Evolutionary conservation across 2,797 vertebrate genomes (phyloP).

Genomic region (Lagodon rhomboides): DNA sequence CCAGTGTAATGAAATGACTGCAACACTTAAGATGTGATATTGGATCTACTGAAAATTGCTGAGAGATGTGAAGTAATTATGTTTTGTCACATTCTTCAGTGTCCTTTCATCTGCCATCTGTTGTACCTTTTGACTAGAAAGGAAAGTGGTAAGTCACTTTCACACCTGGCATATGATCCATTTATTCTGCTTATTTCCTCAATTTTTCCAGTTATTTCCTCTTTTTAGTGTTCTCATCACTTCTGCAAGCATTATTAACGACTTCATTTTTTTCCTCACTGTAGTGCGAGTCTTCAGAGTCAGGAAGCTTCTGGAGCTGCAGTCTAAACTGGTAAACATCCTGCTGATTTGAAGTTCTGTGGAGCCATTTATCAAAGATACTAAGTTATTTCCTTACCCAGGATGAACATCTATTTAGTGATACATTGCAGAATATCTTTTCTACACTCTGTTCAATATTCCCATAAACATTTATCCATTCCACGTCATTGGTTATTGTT

Average conservation of each 20-base stretch:
- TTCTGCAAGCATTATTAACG: conserved; percentile 18
- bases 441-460: neutral
- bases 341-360: conserved; percentile 6
- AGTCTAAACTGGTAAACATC: conserved; percentile 90
- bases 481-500: conserved; percentile 2
- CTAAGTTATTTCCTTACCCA: neutral
- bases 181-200: neutral
- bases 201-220: neutral
- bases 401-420: neutral
- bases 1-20: neutral
- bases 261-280: conserved; percentile 30
- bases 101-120: conserved; percentile 92
- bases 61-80: neutral
- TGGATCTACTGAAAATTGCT: conserved; percentile 1
- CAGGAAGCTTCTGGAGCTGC: conserved; percentile 91
- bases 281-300: conserved; percentile 93
- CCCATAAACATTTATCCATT: neutral
- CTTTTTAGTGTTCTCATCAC: neutral
- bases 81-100: conserved; percentile 82
- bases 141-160: conserved; percentile 89
- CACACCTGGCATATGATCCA: neutral
- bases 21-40: neutral
- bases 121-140: conserved; percentile 94
- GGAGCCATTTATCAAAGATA: conserved; percentile 23
- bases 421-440: conserved; percentile 1